Conservation (phyloP, 2,888 invertebrate genomes). For the Eristalis intricaria region DNA sequence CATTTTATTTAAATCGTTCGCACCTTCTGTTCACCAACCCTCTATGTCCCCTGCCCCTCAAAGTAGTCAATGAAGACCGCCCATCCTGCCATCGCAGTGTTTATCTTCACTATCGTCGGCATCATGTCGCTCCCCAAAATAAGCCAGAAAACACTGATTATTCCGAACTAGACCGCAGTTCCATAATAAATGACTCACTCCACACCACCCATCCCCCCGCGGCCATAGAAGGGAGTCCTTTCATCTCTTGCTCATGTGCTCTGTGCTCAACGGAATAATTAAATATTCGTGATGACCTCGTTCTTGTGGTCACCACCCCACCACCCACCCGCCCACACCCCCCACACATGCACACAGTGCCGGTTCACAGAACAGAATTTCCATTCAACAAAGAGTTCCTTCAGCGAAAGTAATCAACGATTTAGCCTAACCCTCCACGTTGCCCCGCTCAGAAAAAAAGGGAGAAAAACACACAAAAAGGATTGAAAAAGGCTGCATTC, state of each 20-base stretch:
- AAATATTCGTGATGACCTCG: conserved; percentile 57
- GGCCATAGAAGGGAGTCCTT: background rate
- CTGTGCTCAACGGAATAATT: conserved; percentile 49
- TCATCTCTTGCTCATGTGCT: conserved; percentile 10
- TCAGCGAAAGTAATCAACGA: conserved; percentile 60
- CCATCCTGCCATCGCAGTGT: too few relatives aligned
- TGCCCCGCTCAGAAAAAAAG: background rate
- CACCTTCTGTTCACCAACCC: too few relatives aligned
- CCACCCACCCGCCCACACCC: background rate
- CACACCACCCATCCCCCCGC: too few relatives aligned
- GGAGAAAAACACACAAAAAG: background rate
- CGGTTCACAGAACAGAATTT: background rate
- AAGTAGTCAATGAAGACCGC: too few relatives aligned
- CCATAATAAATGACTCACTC: too few relatives aligned
- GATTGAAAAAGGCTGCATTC: background rate
- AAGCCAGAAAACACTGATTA: too few relatives aligned
- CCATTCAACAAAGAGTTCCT: conserved; percentile 34
- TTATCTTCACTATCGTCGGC: too few relatives aligned
- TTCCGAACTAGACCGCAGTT: too few relatives aligned
- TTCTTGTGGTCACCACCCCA: conserved; percentile 48
- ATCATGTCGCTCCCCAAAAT: too few relatives aligned
- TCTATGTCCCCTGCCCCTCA: too few relatives aligned
- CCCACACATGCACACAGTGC: background rate
- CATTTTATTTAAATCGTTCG: too few relatives aligned
- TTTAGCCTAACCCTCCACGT: conserved; percentile 15